A percentile compares a stretch with the other conserved stretches of the same genome.
phyloP scores from a whole-genome alignment of 1,140 invertebrate species.

The Drosophila carrolli region DNA sequence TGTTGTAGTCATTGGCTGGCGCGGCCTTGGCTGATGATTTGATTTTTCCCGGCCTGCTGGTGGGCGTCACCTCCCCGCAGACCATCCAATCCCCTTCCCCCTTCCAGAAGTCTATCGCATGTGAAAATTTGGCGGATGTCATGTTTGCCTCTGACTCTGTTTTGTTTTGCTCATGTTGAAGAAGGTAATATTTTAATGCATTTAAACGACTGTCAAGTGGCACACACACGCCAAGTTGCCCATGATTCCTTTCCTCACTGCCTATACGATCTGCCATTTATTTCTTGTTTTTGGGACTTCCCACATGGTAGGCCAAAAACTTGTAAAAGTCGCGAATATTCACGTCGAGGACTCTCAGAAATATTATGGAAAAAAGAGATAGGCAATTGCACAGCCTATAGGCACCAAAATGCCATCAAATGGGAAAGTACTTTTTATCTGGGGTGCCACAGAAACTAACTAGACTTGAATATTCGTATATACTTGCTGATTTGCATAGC shows the following conservation, averaged over 20 bases:
- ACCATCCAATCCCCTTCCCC: slow-evolving; percentile 2
- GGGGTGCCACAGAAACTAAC: slow-evolving; percentile 1
- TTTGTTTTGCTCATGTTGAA: slow-evolving; percentile 26
- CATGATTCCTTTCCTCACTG: slow-evolving; percentile 6
- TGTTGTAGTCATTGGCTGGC: slow-evolving; percentile 13
- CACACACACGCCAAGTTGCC: slow-evolving; percentile 42
- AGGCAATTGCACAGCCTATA: slow-evolving; percentile 3
- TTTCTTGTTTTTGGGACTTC: slow-evolving; percentile 3
- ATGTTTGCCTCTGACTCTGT: slow-evolving; percentile 33
- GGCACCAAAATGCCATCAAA: not conserved
- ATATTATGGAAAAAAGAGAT: not conserved
- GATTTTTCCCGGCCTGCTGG: slow-evolving; percentile 60
- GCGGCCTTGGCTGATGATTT: slow-evolving; percentile 37
- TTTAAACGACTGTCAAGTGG: slow-evolving; percentile 79
- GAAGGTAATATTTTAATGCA: slow-evolving; percentile 76
- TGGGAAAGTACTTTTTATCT: slow-evolving; percentile 1
- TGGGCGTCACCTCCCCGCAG: slow-evolving; percentile 41
- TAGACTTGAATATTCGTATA: not conserved
- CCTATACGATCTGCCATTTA: slow-evolving; percentile 3
- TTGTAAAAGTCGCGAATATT: slow-evolving; percentile 1
- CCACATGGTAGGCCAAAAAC: not conserved
- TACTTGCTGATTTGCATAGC: no score
- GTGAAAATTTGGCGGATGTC: slow-evolving; percentile 64
- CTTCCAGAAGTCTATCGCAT: slow-evolving; percentile 46
- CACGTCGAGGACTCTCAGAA: not conserved